phyloP scores from a whole-genome alignment of 53 echinoderm and acorn worm species.

The Stichopus horrens region DNA sequence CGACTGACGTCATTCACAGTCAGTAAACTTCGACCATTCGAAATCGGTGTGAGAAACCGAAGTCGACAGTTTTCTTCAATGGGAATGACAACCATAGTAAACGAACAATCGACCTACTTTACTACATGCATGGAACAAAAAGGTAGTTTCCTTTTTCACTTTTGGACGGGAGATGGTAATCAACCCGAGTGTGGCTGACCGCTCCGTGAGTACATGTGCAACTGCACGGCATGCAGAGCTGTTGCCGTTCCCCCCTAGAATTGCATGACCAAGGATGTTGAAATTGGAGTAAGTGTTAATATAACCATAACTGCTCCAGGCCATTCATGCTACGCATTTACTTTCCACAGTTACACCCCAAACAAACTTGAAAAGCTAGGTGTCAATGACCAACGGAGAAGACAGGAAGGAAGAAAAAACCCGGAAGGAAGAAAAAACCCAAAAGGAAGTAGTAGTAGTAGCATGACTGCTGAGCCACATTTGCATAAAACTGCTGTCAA shows the following conservation, averaged over 20 bases:
- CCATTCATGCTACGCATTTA: background rate
- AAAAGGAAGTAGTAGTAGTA: too few species aligned
- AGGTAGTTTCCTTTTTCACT: background rate
- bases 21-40: background rate
- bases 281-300: slow-evolving; percentile 11
- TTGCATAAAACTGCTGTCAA: slow-evolving; percentile 9
- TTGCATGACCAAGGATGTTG: background rate
- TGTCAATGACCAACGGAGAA: slow-evolving; percentile 28
- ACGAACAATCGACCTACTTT: background rate
- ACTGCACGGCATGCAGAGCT: background rate
- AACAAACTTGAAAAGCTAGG: background rate
- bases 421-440: too few species aligned
- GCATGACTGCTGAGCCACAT: background rate
- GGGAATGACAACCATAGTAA: background rate
- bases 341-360: background rate
- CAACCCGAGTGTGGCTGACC: background rate
- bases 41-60: background rate
- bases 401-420: background rate
- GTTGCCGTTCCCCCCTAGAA: background rate
- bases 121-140: background rate
- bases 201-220: background rate
- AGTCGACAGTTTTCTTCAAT: background rate
- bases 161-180: background rate
- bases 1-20: background rate
- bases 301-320: background rate